Evolutionary conservation across 2,888 invertebrate genomes (phyloP), one percentile per base, ranked within the genome.

Genomic region (Selenia dentaria): DNA sequence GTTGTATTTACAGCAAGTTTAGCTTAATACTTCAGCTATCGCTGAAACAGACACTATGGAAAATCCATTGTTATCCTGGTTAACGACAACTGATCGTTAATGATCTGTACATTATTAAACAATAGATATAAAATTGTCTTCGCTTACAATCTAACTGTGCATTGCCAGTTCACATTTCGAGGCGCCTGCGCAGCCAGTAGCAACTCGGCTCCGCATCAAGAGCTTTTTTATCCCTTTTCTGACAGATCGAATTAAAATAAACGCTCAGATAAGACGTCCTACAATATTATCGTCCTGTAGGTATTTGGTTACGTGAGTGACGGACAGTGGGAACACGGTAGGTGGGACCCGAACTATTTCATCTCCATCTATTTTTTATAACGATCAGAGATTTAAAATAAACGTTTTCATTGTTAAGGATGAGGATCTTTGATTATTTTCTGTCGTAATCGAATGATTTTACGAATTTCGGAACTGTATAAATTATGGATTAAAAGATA

Each of bases 181-280:
- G 68, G 64, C 69, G 69, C 64, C 67, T 64, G 67, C 67, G 68
- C 73, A 64, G 70, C 76, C 85, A 71, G 87, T 87, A 89, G 89
- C 87, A 64, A 69, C 70, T 72, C 59, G 73, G 72, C 75, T 51
- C 69, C 58, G 66, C 58, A 36, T 73, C 70, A 70, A 67, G 46
- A 61, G 29, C 57, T n/a, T 87, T 88, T 90, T 87, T 86, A 75
- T 77, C 72, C 77, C 76, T 73, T 75, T 72, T 79, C 89, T 88
- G 90, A 90, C 90, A 90, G 87, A 86, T 88, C 88, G 79, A 88
- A 90, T 90, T 90, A 90, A 87, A 89, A 88, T 90, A 90, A 90
- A 89, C 87, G 90, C 79, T 86, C 69, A 79, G 86, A 86, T 86
- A 87, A 80, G 75, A 80, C 86, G 82, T 85, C 81, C 80, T 82